Evolutionary conservation across 2,113 vertebrate genomes (phyloP).

Genomic region (Cyanistes caeruleus): DNA sequence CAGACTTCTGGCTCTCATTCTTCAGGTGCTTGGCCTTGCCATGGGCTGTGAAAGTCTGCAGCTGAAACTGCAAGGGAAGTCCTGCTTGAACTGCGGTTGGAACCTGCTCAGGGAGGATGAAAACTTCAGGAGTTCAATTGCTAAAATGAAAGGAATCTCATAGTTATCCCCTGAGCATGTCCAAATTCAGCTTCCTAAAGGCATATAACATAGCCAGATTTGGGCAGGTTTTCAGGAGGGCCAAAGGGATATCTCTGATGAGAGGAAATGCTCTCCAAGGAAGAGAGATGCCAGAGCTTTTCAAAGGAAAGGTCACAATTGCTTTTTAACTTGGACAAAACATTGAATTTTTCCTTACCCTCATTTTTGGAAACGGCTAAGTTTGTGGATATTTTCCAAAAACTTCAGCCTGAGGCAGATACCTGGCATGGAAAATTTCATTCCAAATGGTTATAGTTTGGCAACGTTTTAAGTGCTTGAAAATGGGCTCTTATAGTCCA

Average conservation of each 20-base stretch:
- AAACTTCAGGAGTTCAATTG: not conserved
- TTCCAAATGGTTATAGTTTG: conserved; percentile 57
- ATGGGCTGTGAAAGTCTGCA: not conserved
- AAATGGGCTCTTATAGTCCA: not conserved
- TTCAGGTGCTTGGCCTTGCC: not conserved
- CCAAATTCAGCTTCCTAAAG: conserved; percentile 6
- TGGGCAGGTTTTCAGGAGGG: not conserved
- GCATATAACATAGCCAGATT: not conserved
- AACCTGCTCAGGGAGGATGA: not conserved
- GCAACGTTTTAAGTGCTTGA: not conserved
- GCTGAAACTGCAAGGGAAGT: not conserved
- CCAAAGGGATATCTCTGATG: not conserved
- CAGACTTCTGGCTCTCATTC: not conserved
- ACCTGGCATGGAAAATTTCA: conserved; percentile 65
- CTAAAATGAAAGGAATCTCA: not conserved
- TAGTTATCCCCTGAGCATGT: not conserved
- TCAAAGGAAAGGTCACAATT: conserved; percentile 55
- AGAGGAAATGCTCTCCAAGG: conserved; percentile 27
- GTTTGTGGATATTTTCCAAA: conserved; percentile 52
- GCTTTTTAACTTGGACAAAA: conserved; percentile 63
- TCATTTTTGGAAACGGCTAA: conserved; percentile 50
- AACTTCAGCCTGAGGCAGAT: conserved; percentile 55
- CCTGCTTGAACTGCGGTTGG: not conserved
- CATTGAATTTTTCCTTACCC: conserved; percentile 61
- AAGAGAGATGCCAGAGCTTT: conserved; percentile 30